These are phyloP conservation scores for Sphecodes monilicornis DNA, from an alignment of 2,888 invertebrate species.

Conservation along the genomic window DNA sequence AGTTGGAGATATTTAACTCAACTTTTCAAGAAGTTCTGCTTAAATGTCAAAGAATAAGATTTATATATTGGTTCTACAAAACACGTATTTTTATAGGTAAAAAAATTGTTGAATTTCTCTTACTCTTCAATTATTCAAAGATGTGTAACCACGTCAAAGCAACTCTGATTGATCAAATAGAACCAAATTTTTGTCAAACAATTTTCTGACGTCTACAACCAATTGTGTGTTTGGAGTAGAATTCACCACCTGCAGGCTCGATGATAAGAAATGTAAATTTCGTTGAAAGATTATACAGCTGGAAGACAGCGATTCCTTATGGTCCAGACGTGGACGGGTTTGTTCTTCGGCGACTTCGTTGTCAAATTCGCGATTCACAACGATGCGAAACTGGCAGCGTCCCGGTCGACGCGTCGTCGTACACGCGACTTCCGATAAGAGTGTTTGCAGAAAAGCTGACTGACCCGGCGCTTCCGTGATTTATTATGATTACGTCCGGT, in stretches of 20 bases:
- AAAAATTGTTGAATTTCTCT: too few relatives aligned
- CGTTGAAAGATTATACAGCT: neutral
- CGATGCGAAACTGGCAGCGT: conserved; percentile 12
- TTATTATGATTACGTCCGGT: conserved; percentile 47
- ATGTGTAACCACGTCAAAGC: neutral
- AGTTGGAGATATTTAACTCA: too few relatives aligned
- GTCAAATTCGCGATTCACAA: conserved; percentile 26
- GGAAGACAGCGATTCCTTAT: neutral
- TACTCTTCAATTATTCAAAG: too few relatives aligned
- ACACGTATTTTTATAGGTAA: too few relatives aligned
- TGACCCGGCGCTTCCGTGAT: conserved; percentile 35
- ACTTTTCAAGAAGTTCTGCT: too few relatives aligned
- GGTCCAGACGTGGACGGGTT: conserved; percentile 12
- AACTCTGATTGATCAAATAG: neutral
- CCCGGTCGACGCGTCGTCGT: neutral
- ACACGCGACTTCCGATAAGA: conserved; percentile 44
- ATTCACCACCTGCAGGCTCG: neutral
- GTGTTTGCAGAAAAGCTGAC: conserved; percentile 37
- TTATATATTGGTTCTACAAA: too few relatives aligned
- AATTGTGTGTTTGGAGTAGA: neutral
- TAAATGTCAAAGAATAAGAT: too few relatives aligned
- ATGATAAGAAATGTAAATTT: neutral
- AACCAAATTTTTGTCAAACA: too few relatives aligned
- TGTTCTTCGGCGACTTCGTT: conserved; percentile 27
- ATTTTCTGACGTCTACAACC: too few relatives aligned